phyloP scores from a whole-genome alignment of 1,140 invertebrate genomes.

The Heliothis subflexa region DNA sequence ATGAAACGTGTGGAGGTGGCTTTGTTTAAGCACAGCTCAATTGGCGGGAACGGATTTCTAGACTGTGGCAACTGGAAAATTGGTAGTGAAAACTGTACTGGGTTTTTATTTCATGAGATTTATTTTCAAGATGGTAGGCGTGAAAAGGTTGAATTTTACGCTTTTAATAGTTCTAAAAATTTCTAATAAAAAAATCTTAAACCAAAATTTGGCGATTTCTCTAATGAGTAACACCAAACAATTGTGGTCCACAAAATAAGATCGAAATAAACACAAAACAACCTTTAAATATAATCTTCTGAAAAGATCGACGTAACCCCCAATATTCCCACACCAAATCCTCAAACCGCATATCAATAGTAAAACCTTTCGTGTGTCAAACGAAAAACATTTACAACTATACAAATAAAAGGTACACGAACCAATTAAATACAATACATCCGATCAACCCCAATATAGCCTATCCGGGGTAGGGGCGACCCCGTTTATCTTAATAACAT shows the following conservation, averaged over 20 bases:
- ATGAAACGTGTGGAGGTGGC: background rate
- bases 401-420: constrained; percentile 53
- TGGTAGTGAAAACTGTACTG: no score
- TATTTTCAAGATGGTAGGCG: no score
- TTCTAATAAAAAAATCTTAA: no score
- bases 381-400: constrained; percentile 50
- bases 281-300: no score
- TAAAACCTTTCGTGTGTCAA: constrained; percentile 42
- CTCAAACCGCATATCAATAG: constrained; percentile 49
- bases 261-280: no score
- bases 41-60: background rate
- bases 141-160: no score
- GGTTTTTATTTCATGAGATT: no score
- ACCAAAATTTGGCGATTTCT: no score
- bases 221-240: background rate
- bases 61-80: background rate
- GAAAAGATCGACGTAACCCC: no score
- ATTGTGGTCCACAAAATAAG: no score
- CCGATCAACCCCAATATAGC: constrained; percentile 52
- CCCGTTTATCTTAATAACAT: constrained; percentile 70
- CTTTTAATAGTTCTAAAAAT: no score
- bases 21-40: background rate
- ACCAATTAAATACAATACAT: constrained; percentile 60
- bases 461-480: constrained; percentile 43
- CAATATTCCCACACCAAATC: background rate